Conservation (phyloP, 2,113 vertebrate species). For the Hemiprocne comata region DNA sequence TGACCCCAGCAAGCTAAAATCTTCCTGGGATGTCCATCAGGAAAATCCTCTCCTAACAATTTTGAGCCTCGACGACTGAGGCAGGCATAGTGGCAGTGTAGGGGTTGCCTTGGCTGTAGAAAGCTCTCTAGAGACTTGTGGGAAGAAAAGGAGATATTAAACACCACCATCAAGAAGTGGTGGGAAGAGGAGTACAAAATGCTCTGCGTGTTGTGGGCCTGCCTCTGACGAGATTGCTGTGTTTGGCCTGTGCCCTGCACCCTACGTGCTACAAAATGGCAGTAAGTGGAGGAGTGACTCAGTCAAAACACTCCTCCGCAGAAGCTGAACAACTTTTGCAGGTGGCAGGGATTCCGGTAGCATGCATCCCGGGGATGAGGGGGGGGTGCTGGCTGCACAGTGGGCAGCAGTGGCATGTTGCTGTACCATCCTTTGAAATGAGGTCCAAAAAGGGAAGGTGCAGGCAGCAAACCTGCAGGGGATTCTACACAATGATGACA, state of each 20-base stretch:
- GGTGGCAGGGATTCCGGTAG: background rate
- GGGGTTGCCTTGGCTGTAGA: background rate
- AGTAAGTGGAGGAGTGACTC: background rate
- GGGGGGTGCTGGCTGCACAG: background rate
- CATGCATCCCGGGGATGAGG: background rate
- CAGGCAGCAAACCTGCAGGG: background rate
- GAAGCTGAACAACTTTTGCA: background rate
- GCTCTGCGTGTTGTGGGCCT: no score
- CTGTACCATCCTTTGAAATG: background rate
- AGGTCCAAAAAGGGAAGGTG: background rate
- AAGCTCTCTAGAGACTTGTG: background rate
- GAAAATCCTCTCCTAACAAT: background rate
- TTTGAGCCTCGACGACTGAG: background rate
- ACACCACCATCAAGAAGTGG: background rate
- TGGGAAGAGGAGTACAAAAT: background rate
- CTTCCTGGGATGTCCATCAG: background rate
- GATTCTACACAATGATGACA: background rate
- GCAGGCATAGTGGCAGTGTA: background rate
- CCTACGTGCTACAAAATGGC: background rate
- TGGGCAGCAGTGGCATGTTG: background rate
- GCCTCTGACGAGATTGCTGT: fast-evolving
- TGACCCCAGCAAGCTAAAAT: background rate
- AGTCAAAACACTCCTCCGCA: background rate
- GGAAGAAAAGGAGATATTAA: background rate
- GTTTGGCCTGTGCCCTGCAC: background rate